Conservation (phyloP, 92 coral and sea anemone genomes). For the Desmophyllum pertusum region DNA sequence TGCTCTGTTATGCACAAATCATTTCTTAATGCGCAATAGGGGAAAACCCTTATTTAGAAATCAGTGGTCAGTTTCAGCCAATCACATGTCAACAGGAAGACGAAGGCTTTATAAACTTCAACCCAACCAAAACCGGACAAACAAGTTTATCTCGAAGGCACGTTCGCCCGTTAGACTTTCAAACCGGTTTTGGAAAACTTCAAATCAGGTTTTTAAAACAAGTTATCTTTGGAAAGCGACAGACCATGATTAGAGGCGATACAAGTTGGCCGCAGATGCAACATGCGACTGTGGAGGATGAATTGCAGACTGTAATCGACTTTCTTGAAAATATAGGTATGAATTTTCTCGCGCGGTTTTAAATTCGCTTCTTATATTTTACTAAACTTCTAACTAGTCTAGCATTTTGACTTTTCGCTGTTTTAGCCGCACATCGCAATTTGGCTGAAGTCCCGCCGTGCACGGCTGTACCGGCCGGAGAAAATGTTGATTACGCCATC, state of each 20-base stretch:
- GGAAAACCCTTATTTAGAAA: not conserved
- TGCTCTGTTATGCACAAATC: not conserved
- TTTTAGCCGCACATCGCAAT: not conserved
- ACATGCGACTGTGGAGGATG: not conserved
- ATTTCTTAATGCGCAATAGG: constrained; percentile 10
- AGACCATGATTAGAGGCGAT: not conserved
- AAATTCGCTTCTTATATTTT: not conserved
- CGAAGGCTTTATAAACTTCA: constrained; percentile 17
- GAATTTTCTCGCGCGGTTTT: not conserved
- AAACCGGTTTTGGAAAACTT: constrained; percentile 12
- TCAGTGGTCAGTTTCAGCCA: constrained; percentile 1
- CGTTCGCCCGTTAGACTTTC: not conserved
- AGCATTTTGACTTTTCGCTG: not conserved
- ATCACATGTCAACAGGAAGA: not conserved
- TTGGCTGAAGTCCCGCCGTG: not conserved
- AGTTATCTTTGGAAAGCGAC: not conserved
- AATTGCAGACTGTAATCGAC: not conserved
- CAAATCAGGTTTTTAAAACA: constrained; percentile 17
- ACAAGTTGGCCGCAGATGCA: not conserved
- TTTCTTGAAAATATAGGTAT: constrained; percentile 24
- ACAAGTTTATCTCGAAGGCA: not conserved
- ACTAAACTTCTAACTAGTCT: not conserved
- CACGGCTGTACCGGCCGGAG: not conserved
- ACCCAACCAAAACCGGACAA: constrained; percentile 19
- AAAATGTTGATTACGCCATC: constrained; percentile 6